phyloP scores from a whole-genome alignment of 2,888 invertebrate species.

The Ferdinandea cuprea region DNA sequence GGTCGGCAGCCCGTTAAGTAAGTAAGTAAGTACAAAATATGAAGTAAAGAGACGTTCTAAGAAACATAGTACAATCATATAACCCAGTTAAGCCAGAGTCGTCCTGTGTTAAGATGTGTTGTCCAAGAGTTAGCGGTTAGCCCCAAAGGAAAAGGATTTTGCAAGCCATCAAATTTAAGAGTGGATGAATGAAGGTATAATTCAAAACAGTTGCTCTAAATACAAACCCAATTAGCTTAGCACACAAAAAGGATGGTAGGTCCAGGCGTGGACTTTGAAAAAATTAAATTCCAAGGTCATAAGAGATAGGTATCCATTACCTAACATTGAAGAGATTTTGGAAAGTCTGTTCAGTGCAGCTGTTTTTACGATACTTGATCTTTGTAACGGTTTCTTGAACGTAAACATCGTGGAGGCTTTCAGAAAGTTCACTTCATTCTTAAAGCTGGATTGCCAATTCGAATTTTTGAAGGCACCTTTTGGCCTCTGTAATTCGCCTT shows the following conservation, averaged over 20 bases:
- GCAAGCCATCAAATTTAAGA: conserved; percentile 9
- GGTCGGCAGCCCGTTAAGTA: too few species aligned
- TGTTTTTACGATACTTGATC: too few species aligned
- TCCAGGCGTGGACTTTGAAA: not conserved
- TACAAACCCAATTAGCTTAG: conserved; percentile 22
- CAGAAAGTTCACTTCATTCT: too few species aligned
- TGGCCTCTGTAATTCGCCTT: not conserved
- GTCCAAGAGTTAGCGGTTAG: not conserved
- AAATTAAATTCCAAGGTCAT: not conserved
- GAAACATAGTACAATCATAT: conserved; percentile 5
- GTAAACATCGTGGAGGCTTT: too few species aligned
- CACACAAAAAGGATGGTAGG: conserved; percentile 17
- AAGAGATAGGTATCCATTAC: not conserved
- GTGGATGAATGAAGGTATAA: too few species aligned
- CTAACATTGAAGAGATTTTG: not conserved
- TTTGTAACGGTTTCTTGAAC: not conserved
- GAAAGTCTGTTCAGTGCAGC: too few species aligned
- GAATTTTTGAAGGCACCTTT: not conserved
- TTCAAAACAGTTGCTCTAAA: conserved; percentile 3
- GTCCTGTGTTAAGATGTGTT: conserved; percentile 7
- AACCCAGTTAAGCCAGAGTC: not conserved
- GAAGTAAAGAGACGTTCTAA: not conserved
- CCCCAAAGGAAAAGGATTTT: not conserved
- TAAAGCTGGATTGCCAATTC: not conserved
- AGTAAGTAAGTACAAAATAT: too few species aligned